Percentiles rank a stretch among this genome's conserved stretches.
phyloP scores from a whole-genome alignment of 2,888 invertebrate genomes.

The Dolomedes plantarius region DNA sequence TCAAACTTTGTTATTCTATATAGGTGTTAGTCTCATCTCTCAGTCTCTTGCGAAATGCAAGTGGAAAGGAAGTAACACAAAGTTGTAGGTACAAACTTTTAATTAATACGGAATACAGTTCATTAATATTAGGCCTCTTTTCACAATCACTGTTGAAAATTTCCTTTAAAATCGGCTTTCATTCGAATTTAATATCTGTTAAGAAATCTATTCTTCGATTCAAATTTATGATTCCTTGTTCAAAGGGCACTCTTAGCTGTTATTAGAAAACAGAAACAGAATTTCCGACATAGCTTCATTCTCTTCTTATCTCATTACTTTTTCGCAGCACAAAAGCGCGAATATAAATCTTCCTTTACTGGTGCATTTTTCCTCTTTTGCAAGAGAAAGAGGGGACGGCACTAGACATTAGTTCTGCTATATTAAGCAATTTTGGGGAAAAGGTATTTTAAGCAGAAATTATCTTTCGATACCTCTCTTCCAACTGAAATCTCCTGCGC shows the following conservation, averaged over 20 bases:
- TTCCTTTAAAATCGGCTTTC: too few relatives aligned
- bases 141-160: too few relatives aligned
- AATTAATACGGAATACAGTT: too few relatives aligned
- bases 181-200: too few relatives aligned
- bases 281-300: neutral
- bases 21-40: too few relatives aligned
- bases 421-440: conserved; percentile 11
- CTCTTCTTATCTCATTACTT: neutral
- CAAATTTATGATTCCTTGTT: neutral
- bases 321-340: neutral
- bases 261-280: neutral
- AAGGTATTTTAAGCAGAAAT: conserved; percentile 18
- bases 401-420: conserved; percentile 16
- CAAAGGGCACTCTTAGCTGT: neutral
- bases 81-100: too few relatives aligned
- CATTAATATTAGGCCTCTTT: too few relatives aligned
- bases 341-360: conserved; percentile 12
- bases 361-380: conserved; percentile 5
- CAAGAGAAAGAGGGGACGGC: neutral
- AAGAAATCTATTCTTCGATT: neutral
- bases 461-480: conserved; percentile 14
- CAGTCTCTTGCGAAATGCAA: too few relatives aligned
- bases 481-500: conserved; percentile 12
- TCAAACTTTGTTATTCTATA: too few relatives aligned
- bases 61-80: too few relatives aligned